Evolutionary conservation across 2,797 vertebrate genomes (phyloP).

Genomic region (Alcedo quadribrachys): DNA sequence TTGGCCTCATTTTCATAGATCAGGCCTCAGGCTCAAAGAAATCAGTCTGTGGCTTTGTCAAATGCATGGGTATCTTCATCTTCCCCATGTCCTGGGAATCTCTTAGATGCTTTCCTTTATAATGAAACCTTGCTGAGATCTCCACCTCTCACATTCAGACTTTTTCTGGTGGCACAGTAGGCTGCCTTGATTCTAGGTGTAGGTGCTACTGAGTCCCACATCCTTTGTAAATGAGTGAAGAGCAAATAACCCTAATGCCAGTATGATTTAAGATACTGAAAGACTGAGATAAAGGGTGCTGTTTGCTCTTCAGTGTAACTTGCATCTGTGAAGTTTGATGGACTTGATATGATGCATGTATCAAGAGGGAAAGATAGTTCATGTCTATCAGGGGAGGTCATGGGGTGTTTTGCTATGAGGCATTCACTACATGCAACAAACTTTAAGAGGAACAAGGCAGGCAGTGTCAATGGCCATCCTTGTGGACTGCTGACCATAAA

Average conservation of each 20-base stretch:
- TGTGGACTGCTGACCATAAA: background rate
- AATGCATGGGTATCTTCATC: background rate
- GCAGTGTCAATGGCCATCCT: background rate
- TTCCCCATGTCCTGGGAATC: background rate
- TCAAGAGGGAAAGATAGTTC: background rate
- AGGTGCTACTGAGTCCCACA: background rate
- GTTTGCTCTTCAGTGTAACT: background rate
- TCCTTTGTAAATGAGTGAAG: background rate
- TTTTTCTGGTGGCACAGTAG: background rate
- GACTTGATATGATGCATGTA: background rate
- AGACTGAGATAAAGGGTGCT: background rate
- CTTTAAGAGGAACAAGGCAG: background rate
- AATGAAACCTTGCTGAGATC: background rate
- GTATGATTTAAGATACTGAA: background rate
- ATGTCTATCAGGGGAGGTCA: background rate
- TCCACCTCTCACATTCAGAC: background rate
- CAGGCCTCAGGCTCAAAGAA: background rate
- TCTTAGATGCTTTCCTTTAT: background rate
- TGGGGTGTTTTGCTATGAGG: background rate
- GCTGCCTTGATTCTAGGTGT: background rate
- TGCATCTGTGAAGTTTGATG: background rate
- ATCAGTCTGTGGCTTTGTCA: background rate
- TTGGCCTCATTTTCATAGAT: background rate
- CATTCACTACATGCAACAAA: background rate
- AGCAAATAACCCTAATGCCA: background rate